Evolutionary conservation across 2,113 vertebrate genomes (phyloP).

Genomic region (Verasper variegatus): DNA sequence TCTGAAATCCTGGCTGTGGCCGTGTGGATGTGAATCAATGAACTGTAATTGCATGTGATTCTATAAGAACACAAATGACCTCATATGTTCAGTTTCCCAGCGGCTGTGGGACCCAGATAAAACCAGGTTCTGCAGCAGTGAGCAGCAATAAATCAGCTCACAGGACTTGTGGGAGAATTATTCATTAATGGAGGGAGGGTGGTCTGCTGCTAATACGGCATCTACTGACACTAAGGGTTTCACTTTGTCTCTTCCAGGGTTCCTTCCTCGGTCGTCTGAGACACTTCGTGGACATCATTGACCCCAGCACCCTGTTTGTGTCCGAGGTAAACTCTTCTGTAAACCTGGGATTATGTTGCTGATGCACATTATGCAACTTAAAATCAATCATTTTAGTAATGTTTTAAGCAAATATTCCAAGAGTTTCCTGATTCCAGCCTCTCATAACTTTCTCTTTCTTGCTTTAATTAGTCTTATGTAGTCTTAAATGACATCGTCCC

Average conservation of each 20-base stretch:
- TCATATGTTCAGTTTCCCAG: not conserved
- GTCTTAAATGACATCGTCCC: too few species aligned
- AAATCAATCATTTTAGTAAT: too few species aligned
- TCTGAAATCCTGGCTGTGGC: not conserved
- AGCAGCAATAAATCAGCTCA: not conserved
- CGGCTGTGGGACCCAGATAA: not conserved
- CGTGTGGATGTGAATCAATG: not conserved
- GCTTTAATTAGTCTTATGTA: too few species aligned
- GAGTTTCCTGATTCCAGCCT: too few species aligned
- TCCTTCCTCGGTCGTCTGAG: constrained; percentile 93
- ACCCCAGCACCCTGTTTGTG: constrained; percentile 94
- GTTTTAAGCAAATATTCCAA: too few species aligned
- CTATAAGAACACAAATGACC: not conserved
- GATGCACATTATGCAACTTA: too few species aligned
- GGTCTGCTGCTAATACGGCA: not conserved
- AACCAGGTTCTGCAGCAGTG: not conserved
- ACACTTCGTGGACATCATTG: constrained; percentile 95
- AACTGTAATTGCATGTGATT: not conserved
- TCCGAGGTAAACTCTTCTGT: constrained; percentile 87
- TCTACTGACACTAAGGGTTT: not conserved
- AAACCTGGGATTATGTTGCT: too few species aligned
- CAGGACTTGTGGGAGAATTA: not conserved
- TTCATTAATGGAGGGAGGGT: not conserved
- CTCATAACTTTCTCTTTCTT: too few species aligned
- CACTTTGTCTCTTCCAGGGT: constrained; percentile 77